Base-by-base conservation (phyloP, 2,113 vertebrate genomes). In the Thinocorus orbignyianus region DNA sequence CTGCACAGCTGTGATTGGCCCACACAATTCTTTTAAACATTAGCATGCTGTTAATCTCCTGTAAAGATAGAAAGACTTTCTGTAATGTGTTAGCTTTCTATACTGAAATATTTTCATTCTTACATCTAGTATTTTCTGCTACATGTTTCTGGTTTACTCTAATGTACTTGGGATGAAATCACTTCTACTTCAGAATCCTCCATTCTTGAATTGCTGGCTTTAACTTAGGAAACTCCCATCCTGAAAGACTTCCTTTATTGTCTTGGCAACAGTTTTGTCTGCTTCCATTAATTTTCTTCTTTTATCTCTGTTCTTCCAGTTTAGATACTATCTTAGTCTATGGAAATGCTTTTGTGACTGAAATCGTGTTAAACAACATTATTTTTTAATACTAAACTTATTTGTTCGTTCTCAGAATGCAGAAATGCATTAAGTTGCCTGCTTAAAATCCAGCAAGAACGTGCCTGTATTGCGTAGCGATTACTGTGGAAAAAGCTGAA, bases 171-270 rank as follows among this genome's bases (percentile, higher is more conserved):
- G 11, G 28, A 37, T 81, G 19, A 78, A 73, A 69, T 69, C 4
- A 20, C 15, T 86, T 73, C 41, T 60, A 1, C 57, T 86, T 96
- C 37, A 87, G 78, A 65, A 55, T 71, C 73, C 65, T 92, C 30
- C 26, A 25, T 26, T 93, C 90, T 87, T 74, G 48, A 90, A 74
- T 79, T 91, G 66, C 79, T 87, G 57, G 48, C 81, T 91, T 95
- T 86, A 58, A 58, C 78, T 92, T 91, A 91, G 84, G 78, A 86
- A 94, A 87, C 81, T 85, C 69, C 69, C 60, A 82, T 82, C 79
- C 44, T 88, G 93, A 91, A 92, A 94, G 72, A 92, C 73, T 81
- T 95, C 57, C 74, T 76, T 90, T 96, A 90, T 88, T 95, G 62
- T 93, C 57, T 81, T 95, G 91, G 93, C 93, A 95, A 76, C 62